A percentile compares a stretch with the other conserved stretches of the same genome.
Evolutionary conservation across 2,797 vertebrate species (phyloP).

Genomic region (Tarsius wallacei): DNA sequence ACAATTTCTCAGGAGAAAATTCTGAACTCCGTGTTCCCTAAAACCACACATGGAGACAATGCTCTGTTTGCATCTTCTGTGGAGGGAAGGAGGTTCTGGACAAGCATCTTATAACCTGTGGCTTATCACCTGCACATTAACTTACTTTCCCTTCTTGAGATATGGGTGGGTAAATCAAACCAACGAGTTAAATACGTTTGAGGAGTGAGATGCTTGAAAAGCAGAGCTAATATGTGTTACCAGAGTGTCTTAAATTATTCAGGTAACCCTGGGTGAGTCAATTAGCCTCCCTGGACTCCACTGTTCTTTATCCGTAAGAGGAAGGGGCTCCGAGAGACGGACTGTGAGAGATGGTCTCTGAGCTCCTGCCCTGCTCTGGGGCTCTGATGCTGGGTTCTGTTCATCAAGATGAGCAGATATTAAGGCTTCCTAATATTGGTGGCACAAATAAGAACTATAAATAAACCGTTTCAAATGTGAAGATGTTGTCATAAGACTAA

Average conservation of each 20-base stretch:
- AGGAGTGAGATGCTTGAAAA: neutral
- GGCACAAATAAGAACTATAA: neutral
- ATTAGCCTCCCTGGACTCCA: neutral
- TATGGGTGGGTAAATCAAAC: neutral
- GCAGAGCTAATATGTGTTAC: neutral
- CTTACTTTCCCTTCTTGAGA: accelerated
- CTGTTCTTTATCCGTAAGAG: neutral
- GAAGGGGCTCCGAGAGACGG: accelerated
- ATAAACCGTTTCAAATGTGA: accelerated
- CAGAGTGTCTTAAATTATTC: slow-evolving; percentile 5
- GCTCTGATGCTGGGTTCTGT: accelerated
- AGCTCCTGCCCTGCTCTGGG: accelerated
- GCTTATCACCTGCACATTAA: accelerated
- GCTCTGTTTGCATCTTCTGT: neutral
- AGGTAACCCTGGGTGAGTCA: neutral
- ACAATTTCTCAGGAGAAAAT: neutral
- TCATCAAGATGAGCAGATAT: accelerated
- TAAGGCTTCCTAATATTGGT: accelerated
- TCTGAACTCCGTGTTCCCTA: accelerated
- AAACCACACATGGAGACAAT: accelerated
- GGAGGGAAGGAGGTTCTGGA: neutral
- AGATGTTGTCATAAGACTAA: neutral
- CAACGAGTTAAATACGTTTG: neutral
- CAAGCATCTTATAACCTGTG: accelerated
- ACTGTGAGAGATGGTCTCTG: neutral